A percentile compares a stretch with the other conserved stretches of the same genome.
These are phyloP conservation scores for Camponotus vicinus DNA, from an alignment of 1,140 invertebrate genomes.

Conservation along the genomic window DNA sequence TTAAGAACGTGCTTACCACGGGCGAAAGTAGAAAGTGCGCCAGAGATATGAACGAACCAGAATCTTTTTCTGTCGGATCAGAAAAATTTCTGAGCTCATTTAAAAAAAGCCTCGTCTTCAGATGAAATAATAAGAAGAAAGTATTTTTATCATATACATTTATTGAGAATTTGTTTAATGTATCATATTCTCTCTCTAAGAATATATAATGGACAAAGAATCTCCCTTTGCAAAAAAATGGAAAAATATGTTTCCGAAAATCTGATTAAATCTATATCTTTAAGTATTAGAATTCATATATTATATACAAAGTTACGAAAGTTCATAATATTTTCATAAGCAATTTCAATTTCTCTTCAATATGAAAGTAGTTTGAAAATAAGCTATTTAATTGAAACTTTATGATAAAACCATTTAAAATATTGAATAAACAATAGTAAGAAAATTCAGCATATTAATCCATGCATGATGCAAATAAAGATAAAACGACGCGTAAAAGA, in stretches of 20 bases:
- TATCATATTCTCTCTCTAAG: not conserved
- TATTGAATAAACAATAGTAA: no score
- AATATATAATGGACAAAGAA: not conserved
- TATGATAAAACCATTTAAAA: no score
- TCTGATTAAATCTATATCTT: not conserved
- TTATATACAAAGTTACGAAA: no score
- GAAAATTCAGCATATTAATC: no score
- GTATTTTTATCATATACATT: constrained; percentile 11
- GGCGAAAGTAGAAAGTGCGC: not conserved
- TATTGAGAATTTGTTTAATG: not conserved
- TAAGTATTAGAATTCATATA: not conserved
- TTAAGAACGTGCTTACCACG: constrained; percentile 14
- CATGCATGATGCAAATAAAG: no score
- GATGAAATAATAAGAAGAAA: not conserved
- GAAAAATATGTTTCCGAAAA: not conserved
- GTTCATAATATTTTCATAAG: no score
- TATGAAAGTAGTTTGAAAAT: no score
- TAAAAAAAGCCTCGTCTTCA: not conserved
- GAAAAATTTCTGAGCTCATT: not conserved
- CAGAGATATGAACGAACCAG: not conserved
- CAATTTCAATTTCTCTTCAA: no score
- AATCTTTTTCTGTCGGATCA: no score
- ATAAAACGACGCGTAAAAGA: no score
- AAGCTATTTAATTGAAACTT: no score
- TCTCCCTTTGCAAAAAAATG: not conserved